Evolutionary conservation across 1,140 invertebrate species (phyloP).

Genomic region (Anastatus disparis): DNA sequence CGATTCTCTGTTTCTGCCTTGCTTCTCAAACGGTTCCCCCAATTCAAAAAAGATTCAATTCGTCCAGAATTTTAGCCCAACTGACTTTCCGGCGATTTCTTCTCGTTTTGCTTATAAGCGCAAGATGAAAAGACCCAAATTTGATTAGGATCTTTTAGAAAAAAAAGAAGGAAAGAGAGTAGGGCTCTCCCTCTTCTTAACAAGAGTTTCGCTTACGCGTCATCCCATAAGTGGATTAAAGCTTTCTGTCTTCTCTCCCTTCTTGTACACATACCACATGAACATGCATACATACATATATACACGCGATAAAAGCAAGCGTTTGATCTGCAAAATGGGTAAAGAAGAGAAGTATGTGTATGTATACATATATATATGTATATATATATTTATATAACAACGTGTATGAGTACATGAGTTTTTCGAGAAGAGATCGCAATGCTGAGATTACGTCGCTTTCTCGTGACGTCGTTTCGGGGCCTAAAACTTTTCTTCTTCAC

Average conservation of each 20-base stretch:
- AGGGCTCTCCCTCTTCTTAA: not conserved
- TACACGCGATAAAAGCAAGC: not conserved
- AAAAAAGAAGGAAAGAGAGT: too few relatives aligned
- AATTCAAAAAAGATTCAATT: constrained; percentile 23
- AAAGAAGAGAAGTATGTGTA: too few relatives aligned
- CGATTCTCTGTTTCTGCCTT: not conserved
- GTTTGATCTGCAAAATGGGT: constrained; percentile 19
- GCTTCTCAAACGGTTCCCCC: not conserved
- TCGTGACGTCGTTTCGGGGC: not conserved
- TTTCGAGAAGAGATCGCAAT: not conserved
- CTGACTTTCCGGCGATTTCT: constrained; percentile 31
- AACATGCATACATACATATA: not conserved
- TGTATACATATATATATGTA: too few relatives aligned
- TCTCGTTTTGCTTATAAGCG: not conserved
- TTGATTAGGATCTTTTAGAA: constrained; percentile 34
- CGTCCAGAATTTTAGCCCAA: constrained; percentile 23
- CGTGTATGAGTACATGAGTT: not conserved
- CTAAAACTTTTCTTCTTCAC: constrained; percentile 9
- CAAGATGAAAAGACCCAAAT: constrained; percentile 28
- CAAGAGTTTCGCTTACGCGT: constrained; percentile 8
- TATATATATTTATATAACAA: too few relatives aligned
- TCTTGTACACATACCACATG: not conserved
- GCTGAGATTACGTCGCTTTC: constrained; percentile 6
- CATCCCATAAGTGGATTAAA: constrained; percentile 32
- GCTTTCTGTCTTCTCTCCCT: constrained; percentile 9